Conservation (phyloP, 2,113 vertebrate genomes). For the Cinclus cinclus region DNA sequence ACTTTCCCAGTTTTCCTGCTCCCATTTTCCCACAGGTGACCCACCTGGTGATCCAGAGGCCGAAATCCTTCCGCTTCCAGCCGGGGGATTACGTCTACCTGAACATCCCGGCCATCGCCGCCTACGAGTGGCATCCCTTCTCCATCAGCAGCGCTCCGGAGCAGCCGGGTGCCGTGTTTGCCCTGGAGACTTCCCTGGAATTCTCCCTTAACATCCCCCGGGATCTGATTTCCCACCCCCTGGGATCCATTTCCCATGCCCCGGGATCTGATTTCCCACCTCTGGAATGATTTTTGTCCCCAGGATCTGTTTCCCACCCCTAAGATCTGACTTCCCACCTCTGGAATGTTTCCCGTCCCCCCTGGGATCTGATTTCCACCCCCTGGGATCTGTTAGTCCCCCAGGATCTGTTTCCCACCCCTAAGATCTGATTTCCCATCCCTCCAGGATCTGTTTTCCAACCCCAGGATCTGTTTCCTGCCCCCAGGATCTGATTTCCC, state of each 20-base stretch:
- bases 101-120: constrained; percentile 85
- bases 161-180: constrained; percentile 71
- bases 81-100: constrained; percentile 91
- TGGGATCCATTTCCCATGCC: accelerated
- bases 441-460: accelerated
- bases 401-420: not conserved
- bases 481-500: not conserved
- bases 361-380: too few relatives aligned
- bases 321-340: too few relatives aligned
- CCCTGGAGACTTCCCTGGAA: not conserved
- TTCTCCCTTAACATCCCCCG: not conserved
- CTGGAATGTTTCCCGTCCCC: too few relatives aligned
- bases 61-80: constrained; percentile 83
- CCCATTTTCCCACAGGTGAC: constrained; percentile 78
- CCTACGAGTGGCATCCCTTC: constrained; percentile 92
- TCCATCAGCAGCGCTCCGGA: constrained; percentile 94
- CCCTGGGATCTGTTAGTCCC: too few relatives aligned
- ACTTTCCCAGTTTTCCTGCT: not conserved
- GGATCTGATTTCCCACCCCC: not conserved
- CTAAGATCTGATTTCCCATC: not conserved
- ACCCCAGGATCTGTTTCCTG: not conserved
- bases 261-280: not conserved
- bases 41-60: constrained; percentile 86
- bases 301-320: not conserved
- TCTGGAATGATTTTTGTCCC: too few relatives aligned